These are phyloP conservation scores for Diceros bicornis DNA, from an alignment of 2,797 vertebrate genomes.

Conservation along the genomic window DNA sequence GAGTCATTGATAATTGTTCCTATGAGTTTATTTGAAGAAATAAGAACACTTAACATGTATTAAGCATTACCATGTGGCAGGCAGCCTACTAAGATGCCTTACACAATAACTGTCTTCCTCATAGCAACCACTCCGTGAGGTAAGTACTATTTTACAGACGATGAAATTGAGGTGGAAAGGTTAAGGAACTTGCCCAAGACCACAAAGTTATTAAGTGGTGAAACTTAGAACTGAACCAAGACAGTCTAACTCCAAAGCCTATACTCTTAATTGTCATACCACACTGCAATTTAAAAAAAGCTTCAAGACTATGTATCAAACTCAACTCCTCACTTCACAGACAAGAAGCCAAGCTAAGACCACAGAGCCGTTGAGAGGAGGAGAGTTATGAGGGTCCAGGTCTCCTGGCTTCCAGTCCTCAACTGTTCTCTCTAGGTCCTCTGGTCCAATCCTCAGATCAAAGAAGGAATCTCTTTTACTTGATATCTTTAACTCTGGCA, in stretches of 20 bases:
- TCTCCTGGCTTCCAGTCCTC: neutral
- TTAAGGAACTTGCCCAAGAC: neutral
- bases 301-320: neutral
- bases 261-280: neutral
- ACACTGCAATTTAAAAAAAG: neutral
- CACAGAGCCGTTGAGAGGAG: neutral
- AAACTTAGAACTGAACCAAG: neutral
- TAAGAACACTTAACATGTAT: neutral
- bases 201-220: neutral
- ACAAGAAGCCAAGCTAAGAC: neutral
- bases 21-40: conserved; percentile 3
- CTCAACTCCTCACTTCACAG: neutral
- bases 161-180: neutral
- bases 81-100: neutral
- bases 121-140: neutral
- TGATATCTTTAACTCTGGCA: neutral
- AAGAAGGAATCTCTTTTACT: neutral
- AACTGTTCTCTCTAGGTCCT: neutral
- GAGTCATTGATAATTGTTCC: neutral
- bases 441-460: neutral
- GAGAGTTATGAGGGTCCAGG: neutral
- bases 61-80: neutral
- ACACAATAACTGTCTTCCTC: neutral
- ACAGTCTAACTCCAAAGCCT: neutral
- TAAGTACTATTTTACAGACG: neutral